Evolutionary conservation across 2,888 invertebrate species (phyloP), one percentile per base, ranked within the genome.

Genomic region (Phaedon cochleariae): DNA sequence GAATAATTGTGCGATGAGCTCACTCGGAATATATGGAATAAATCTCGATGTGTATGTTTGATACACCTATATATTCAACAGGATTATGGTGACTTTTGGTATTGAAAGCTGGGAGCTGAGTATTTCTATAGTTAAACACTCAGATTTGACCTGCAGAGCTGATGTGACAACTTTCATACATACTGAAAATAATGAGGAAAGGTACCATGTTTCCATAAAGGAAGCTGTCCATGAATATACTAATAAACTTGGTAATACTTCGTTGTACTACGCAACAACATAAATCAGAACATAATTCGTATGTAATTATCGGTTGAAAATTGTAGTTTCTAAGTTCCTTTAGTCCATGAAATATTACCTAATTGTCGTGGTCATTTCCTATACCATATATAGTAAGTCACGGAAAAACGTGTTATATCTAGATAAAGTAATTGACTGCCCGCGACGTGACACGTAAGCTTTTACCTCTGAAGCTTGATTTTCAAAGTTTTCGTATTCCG

Each of bases 401-500:
- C 52, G 58, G 34, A 61, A 61, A 57, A 61, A 61, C 58, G 65
- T 61, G 54, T 58, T 61, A 61, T 65, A 65, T 61, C 61, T 57
- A 58, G 58, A 58, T 61, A 53, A 59, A 65, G 67, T 70, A 70
- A 70, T 70, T 64, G 70, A 72, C 63, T 68, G 29, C 52, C 62
- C 65, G 29, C 52, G 52, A 52, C 58, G 62, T 52, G 54, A 65
- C 67, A 69, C 69, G 69, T 66, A 67, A 70, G 59, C 41, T 65
- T 59, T 62, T 68, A 69, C 71, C 26, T 62, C 59, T 34, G 60
- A 37, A 65, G 61, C 64, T 45, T 58, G 53, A 64, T 67, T 61
- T 41, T 26, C 12, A 45, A 26, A 57, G 12, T 20, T 57, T 26
- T 15, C n/a, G 15, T 17, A 57, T 7, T 21, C 21, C 29, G 46